phyloP scores from a whole-genome alignment of 2,113 vertebrate genomes.

The Triplophysa tibetana region DNA sequence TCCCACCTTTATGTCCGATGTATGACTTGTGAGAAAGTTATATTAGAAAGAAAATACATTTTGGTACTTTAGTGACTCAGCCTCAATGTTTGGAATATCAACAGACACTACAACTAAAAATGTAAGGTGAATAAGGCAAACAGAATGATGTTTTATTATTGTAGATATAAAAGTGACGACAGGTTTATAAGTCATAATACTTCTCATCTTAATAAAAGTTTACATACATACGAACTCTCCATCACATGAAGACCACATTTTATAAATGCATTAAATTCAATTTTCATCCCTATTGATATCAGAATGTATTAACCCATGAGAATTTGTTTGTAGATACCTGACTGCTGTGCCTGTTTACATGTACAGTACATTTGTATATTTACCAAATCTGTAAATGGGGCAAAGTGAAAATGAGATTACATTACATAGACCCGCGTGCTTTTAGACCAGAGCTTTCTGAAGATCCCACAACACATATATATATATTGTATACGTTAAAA shows the following conservation, averaged over 20 bases:
- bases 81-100: no score
- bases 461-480: not conserved
- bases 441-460: not conserved
- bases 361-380: no score
- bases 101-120: not conserved
- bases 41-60: no score
- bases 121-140: not conserved
- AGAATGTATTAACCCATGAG: not conserved
- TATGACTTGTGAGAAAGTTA: no score
- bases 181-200: no score
- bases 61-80: no score
- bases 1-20: no score
- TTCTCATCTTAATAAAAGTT: no score
- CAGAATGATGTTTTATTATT: not conserved
- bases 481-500: not conserved
- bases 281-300: not conserved
- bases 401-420: conserved; percentile 8
- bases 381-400: not conserved
- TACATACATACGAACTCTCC: not conserved
- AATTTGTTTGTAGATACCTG: not conserved
- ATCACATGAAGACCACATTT: not conserved
- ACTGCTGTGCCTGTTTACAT: not conserved
- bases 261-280: not conserved
- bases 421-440: conserved; percentile 2
- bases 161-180: no score